Conservation (phyloP, 1,140 invertebrate species). For the Papilio aristodemus region DNA sequence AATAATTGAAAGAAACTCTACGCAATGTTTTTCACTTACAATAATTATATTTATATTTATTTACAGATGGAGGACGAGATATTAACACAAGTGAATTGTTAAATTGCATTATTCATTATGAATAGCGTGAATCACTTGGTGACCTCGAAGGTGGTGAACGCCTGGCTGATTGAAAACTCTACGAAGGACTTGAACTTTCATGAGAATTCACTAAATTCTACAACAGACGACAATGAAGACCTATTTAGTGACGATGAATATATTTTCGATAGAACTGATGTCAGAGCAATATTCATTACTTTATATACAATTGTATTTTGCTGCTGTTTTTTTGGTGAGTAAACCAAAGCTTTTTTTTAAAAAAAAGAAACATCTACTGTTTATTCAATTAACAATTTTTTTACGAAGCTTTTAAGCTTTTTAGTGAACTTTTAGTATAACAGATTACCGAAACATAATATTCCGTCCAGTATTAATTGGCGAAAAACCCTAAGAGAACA, state of each 20-base stretch:
- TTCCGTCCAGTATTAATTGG: no score
- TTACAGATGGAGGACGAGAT: slow-evolving; percentile 48
- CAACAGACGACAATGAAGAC: slow-evolving; percentile 50
- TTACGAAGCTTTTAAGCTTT: no score
- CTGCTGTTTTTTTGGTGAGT: slow-evolving; percentile 86
- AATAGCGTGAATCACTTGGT: slow-evolving; percentile 52
- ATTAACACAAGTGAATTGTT: background rate
- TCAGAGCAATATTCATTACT: slow-evolving; percentile 83
- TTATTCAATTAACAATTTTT: no score
- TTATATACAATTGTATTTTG: slow-evolving; percentile 85
- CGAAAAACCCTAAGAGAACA: no score
- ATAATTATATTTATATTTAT: no score
- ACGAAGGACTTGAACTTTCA: slow-evolving; percentile 39
- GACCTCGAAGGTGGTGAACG: slow-evolving; percentile 45
- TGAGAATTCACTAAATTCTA: slow-evolving; percentile 49
- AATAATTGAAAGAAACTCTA: no score
- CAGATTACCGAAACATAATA: no score
- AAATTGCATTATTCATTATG: slow-evolving; percentile 48
- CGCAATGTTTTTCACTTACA: no score
- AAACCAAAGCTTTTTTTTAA: no score
- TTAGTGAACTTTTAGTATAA: no score
- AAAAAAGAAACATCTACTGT: background rate
- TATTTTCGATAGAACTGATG: slow-evolving; percentile 84
- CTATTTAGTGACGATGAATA: slow-evolving; percentile 79
- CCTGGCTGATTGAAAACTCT: slow-evolving; percentile 46